Evolutionary conservation across 2,888 invertebrate species (phyloP), one percentile per base, ranked within the genome.

Genomic region (Reticulitermes lucifugus): DNA sequence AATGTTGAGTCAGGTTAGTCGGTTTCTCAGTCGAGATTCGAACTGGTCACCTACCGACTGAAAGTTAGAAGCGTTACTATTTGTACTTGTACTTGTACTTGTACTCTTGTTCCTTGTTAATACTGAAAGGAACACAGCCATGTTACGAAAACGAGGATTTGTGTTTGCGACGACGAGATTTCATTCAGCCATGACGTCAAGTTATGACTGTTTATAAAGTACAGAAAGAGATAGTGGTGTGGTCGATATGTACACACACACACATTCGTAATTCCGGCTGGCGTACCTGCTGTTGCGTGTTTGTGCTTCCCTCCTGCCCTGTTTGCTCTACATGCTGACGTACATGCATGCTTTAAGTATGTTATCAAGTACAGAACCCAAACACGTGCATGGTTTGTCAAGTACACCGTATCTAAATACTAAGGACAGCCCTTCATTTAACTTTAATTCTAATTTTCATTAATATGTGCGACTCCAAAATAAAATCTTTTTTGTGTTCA

Each of bases 181-280:
- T 73, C 73, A 41, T 73, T 41, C 3, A 73, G 35, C 22, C 14
- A 65, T 73, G 73, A 73, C 73, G 73, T 73, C 73, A 73, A 41
- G 21, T 21, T 18, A 10, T 18, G 35, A 21, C 73, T 18, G 41
- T 7, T 73, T 65, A 14, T 10, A 70, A 29, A 41, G 41, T 73
- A 41, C 18, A 73, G 73, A 73, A 29, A 73, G 73, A 73, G 73
- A 73, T 1, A 41, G 73, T 14, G 10, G 12, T 6, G 7, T 41
- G 73, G 73, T 73, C 73, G 73, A 73, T 73, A 73, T 41, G 41
- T 41, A 41, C 22, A 73, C 41, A 3, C 22, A 21, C 0, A 35
- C 35, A 35, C 4, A 41, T 3, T 73, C 41, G 7, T 41, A 73
- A 73, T 73, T 73, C 41, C 41, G 10, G 73, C 10, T 73, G 73